A percentile compares a stretch with the other conserved stretches of the same genome.
These are phyloP conservation scores for Spisula solida DNA, from an alignment of 2,888 invertebrate genomes.

Conservation along the genomic window DNA sequence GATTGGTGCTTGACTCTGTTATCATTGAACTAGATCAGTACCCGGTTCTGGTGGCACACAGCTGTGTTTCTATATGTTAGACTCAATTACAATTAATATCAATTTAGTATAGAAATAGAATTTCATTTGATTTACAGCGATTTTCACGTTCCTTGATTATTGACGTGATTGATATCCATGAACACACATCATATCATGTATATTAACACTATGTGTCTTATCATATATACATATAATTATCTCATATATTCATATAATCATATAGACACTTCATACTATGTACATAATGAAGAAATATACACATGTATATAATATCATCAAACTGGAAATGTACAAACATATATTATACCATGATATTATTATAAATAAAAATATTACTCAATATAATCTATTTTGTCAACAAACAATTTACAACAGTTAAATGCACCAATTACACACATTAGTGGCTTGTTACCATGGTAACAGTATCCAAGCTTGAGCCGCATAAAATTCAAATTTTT, in stretches of 20 bases:
- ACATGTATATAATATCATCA: neutral
- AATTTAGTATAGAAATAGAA: too few relatives aligned
- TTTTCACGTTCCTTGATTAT: neutral
- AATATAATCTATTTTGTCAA: constrained; percentile 11
- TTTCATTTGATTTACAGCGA: too few relatives aligned
- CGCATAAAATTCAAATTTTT: neutral
- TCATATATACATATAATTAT: constrained; percentile 16
- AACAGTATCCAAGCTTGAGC: neutral
- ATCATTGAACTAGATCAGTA: too few relatives aligned
- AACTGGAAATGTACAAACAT: neutral
- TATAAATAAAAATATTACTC: neutral
- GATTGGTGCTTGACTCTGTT: too few relatives aligned
- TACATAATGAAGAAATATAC: neutral
- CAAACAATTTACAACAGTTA: constrained; percentile 10
- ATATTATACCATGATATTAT: neutral
- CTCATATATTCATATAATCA: neutral
- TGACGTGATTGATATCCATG: neutral
- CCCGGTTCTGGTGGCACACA: too few relatives aligned
- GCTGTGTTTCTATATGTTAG: too few relatives aligned
- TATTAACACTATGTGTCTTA: neutral
- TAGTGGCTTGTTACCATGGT: constrained; percentile 14
- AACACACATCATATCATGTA: neutral
- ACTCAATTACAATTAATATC: too few relatives aligned
- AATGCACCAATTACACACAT: constrained; percentile 34
- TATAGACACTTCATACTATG: neutral